phyloP scores from a whole-genome alignment of 2,888 invertebrate genomes.

The Oegoconia quadripuncta region DNA sequence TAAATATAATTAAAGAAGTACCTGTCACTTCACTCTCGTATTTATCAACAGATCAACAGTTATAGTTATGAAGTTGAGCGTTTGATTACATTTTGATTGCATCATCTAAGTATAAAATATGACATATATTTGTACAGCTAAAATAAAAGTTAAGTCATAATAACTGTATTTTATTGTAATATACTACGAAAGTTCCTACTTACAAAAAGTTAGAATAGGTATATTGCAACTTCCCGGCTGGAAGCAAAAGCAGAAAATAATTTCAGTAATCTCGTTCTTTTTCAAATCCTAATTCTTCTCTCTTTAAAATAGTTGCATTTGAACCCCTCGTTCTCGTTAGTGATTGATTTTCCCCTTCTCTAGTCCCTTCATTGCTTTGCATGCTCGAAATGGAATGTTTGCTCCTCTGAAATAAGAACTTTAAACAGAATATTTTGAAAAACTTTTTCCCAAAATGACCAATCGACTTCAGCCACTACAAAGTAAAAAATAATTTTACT shows the following conservation, averaged over 20 bases:
- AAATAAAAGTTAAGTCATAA: conserved; percentile 15
- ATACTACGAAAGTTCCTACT: neutral
- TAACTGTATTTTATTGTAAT: neutral
- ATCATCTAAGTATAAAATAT: conserved; percentile 15
- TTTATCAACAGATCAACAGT: too few relatives aligned
- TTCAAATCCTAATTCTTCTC: neutral
- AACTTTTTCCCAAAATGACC: too few relatives aligned
- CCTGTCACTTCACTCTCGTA: conserved; percentile 16
- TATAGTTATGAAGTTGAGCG: conserved; percentile 16
- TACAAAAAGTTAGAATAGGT: too few relatives aligned
- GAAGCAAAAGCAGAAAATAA: too few relatives aligned
- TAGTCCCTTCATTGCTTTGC: conserved; percentile 30
- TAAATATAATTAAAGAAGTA: conserved; percentile 10
- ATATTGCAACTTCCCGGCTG: too few relatives aligned
- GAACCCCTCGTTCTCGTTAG: neutral
- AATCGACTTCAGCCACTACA: too few relatives aligned
- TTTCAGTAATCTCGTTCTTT: neutral
- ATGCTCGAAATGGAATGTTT: conserved; percentile 44
- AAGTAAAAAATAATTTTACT: too few relatives aligned
- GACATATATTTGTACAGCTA: conserved; percentile 24
- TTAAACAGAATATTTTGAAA: conserved; percentile 23
- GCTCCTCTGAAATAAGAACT: conserved; percentile 53
- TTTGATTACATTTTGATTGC: conserved; percentile 19
- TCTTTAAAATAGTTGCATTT: neutral
- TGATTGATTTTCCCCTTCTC: conserved; percentile 22